phyloP scores from a whole-genome alignment of 1,140 invertebrate species.

The Conus ventricosus region DNA sequence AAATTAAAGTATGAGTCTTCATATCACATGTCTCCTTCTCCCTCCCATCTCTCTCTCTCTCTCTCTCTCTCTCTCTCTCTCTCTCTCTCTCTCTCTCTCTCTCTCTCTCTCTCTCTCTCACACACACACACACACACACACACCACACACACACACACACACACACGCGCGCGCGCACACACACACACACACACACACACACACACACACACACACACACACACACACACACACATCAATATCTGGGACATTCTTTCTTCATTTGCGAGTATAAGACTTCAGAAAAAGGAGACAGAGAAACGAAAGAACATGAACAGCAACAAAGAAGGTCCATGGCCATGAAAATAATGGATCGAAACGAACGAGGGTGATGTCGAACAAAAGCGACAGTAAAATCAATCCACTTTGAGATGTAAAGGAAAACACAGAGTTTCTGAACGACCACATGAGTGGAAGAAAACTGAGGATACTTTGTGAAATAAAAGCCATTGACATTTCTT shows the following conservation, averaged over 20 bases:
- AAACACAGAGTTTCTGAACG: background rate
- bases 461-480: background rate
- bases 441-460: background rate
- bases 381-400: background rate
- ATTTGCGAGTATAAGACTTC: background rate
- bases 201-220: background rate
- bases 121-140: background rate
- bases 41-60: background rate
- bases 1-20: background rate
- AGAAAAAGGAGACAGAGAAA: background rate
- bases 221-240: conserved; percentile 3
- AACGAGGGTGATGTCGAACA: background rate
- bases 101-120: background rate
- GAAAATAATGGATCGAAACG: background rate
- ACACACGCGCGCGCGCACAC: background rate
- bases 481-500: background rate
- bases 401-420: background rate
- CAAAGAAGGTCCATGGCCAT: background rate
- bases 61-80: background rate
- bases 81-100: background rate
- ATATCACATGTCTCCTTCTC: background rate
- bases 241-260: background rate
- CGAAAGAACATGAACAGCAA: conserved; percentile 2
- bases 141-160: background rate
- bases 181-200: conserved; percentile 11